Conservation (phyloP, 2,888 invertebrate species). For the Smittia aterrima region DNA sequence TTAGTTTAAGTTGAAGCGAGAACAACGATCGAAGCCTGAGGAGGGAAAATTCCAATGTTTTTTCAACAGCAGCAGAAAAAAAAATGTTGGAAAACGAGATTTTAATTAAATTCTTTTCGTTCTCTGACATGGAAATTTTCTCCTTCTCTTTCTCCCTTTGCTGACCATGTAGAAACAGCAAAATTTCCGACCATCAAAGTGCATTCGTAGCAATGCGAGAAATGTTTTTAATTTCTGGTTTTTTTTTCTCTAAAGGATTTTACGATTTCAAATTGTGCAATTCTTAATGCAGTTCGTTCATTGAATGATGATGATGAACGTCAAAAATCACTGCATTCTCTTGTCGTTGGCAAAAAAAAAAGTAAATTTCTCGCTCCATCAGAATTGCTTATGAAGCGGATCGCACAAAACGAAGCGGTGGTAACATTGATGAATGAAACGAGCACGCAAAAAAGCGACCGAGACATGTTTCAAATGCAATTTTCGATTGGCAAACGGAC, state of each 20-base stretch:
- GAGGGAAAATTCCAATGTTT: constrained; percentile 7
- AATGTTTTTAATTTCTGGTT: constrained; percentile 15
- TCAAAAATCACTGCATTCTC: not conserved
- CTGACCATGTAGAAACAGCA: constrained; percentile 31
- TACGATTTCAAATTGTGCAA: not conserved
- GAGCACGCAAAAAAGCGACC: not conserved
- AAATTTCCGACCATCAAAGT: constrained; percentile 28
- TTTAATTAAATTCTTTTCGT: constrained; percentile 41
- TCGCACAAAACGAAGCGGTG: not conserved
- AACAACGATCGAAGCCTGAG: no score
- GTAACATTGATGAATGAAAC: not conserved
- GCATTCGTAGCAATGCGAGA: constrained; percentile 1
- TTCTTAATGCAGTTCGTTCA: constrained; percentile 29
- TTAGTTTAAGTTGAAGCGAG: not conserved
- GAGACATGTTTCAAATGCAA: not conserved
- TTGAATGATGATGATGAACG: constrained; percentile 24
- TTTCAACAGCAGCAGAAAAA: not conserved
- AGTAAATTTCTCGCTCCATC: not conserved
- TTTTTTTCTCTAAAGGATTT: not conserved
- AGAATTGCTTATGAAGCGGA: not conserved
- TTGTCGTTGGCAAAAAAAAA: not conserved
- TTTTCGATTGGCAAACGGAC: not conserved
- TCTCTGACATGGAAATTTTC: constrained; percentile 40
- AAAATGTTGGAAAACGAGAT: constrained; percentile 38
- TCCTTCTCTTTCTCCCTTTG: constrained; percentile 11